Evolutionary conservation across 2,888 invertebrate species (phyloP), one percentile per base, ranked within the genome.

Genomic region (Bhutanitis thaidina): DNA sequence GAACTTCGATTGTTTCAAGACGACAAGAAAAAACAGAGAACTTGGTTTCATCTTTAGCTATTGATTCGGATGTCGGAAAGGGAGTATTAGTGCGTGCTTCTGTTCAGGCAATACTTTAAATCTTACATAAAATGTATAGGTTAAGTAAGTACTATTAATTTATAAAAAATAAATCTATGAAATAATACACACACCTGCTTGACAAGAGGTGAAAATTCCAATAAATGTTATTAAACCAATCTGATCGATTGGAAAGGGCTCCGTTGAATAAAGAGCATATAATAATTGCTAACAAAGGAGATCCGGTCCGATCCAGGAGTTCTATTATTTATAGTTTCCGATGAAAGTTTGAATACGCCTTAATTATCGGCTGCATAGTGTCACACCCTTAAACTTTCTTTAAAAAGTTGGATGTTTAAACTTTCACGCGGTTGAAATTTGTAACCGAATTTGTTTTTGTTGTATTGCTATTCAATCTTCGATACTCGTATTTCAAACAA

Each of bases 301-400:
- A 90, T 90, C 90, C 90, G 90, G 86, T 82, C 74, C 75, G 74
- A 77, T 78, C 13, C 78, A 78, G 77, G 75, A 81, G 69, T 83
- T 83, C 80, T 82, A 82, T 87, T 87, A 86, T 87, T 88, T 86
- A 87, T 80, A 84, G 80, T 85, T 88, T 87, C 87, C 87, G 86
- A 87, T 86, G 81, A 71, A 64, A 74, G 74, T 76, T 69, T 90
- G 89, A 88, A 88, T 88, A 87, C 81, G 80, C 86, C 87, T 87
- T 90, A 90, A 90, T 90, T 90, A 90, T 88, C 77, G 80, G 69
- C 80, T 80, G 61, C 60, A 69, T 64, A 75, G 66, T 80, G 79
- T 82, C 77, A 74, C 80, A 78, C 88, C 87, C 80, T 78, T 77
- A 63, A 34, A 61, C 64, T 71, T 76, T 76, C 61, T 64, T 74